These are phyloP conservation scores for Caenorhabditis doughertyi DNA, from an alignment of 2,888 invertebrate genomes.

Conservation along the genomic window DNA sequence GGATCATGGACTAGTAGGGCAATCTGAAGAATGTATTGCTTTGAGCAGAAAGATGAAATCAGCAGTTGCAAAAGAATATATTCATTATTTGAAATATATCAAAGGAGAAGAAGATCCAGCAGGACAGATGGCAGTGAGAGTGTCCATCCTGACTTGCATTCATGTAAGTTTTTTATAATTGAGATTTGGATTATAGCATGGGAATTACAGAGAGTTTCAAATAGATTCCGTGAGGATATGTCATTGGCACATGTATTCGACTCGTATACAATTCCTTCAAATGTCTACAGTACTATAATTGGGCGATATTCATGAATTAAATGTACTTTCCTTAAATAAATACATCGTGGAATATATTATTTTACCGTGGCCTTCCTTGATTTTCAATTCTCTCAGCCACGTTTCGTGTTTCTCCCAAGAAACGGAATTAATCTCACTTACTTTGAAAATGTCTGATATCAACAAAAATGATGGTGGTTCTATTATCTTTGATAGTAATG, in stretches of 20 bases:
- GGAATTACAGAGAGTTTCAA: slow-evolving; percentile 54
- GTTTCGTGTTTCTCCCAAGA: not conserved
- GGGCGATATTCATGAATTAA: slow-evolving; percentile 30
- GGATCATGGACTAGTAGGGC: slow-evolving; percentile 67
- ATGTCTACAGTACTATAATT: slow-evolving; percentile 51
- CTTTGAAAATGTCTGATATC: not conserved
- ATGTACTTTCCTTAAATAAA: too few relatives aligned
- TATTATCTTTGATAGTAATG: slow-evolving; percentile 15
- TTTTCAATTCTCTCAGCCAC: not conserved
- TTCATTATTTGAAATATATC: slow-evolving; percentile 48
- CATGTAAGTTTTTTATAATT: not conserved
- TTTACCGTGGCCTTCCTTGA: too few relatives aligned
- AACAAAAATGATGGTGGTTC: not conserved
- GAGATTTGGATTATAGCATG: not conserved
- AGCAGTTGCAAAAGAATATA: slow-evolving; percentile 45
- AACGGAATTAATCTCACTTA: too few relatives aligned
- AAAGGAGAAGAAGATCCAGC: slow-evolving; percentile 42
- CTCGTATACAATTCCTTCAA: slow-evolving; percentile 52
- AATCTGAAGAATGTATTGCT: slow-evolving; percentile 49
- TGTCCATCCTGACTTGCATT: slow-evolving; percentile 44
- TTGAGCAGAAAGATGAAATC: slow-evolving; percentile 31
- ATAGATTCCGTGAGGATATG: slow-evolving; percentile 64
- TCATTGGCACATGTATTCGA: slow-evolving; percentile 65
- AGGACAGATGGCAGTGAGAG: slow-evolving; percentile 24
- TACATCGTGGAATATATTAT: too few relatives aligned